These are phyloP conservation scores for Caenorhabditis tropicalis DNA, from an alignment of 1,140 invertebrate species.

Conservation along the genomic window DNA sequence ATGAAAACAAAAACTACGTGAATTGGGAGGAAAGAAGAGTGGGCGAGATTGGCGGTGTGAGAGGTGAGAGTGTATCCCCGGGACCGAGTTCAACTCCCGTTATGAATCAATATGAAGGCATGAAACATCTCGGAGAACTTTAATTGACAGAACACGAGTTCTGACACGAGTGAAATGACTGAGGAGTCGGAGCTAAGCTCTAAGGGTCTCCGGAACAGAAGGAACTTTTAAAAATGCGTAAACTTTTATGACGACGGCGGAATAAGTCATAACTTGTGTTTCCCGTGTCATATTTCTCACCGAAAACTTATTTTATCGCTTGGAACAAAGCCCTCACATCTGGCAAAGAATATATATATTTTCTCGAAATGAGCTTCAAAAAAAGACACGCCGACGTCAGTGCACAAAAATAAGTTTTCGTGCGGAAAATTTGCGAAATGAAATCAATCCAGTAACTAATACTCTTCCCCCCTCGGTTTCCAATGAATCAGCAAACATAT, in stretches of 20 bases:
- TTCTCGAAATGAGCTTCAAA: neutral
- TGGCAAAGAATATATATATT: neutral
- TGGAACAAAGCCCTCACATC: conserved; percentile 2
- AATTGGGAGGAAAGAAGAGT: neutral
- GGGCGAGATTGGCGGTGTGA: conserved; percentile 9
- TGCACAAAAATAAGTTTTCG: neutral
- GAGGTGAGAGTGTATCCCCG: neutral
- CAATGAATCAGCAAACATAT: conserved; percentile 33
- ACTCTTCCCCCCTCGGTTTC: neutral
- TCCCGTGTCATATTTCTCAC: conserved; percentile 10
- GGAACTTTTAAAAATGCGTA: neutral
- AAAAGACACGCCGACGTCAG: conserved; percentile 11
- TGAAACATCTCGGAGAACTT: neutral
- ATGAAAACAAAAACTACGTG: conserved; percentile 45
- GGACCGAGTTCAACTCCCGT: neutral
- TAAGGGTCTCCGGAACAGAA: too few species aligned
- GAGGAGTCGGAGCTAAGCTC: too few species aligned
- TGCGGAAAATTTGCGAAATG: neutral
- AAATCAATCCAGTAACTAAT: conserved; percentile 8
- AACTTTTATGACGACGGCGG: neutral
- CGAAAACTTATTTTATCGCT: neutral
- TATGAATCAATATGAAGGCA: neutral
- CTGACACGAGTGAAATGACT: neutral
- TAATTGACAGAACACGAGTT: neutral
- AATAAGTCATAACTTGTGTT: neutral